Evolutionary conservation across 1,140 invertebrate species (phyloP).

Genomic region (Goniozus legneri): DNA sequence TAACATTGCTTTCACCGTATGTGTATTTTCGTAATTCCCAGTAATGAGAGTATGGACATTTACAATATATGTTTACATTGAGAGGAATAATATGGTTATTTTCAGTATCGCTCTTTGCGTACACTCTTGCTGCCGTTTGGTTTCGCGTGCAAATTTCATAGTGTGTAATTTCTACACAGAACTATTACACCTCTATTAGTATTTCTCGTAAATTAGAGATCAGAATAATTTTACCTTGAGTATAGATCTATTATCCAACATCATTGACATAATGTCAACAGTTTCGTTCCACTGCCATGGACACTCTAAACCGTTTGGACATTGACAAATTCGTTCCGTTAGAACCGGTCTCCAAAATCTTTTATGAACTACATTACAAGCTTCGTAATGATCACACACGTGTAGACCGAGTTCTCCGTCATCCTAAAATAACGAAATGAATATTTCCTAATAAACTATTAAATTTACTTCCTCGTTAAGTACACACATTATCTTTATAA

Average conservation of each 20-base stretch:
- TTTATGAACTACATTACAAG: conserved; percentile 56
- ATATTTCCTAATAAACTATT: not conserved
- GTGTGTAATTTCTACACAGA: conserved; percentile 31
- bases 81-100: conserved; percentile 30
- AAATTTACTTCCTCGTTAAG: not conserved
- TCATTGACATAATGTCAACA: conserved; percentile 40
- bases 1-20: conserved; percentile 25
- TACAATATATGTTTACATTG: conserved; percentile 32
- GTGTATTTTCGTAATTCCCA: conserved; percentile 40
- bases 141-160: conserved; percentile 26
- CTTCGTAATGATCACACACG: conserved; percentile 46
- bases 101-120: conserved; percentile 28
- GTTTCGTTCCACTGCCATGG: conserved; percentile 46
- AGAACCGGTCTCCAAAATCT: conserved; percentile 56
- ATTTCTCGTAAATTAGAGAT: not conserved
- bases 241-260: conserved; percentile 54
- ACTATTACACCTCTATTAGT: too few relatives aligned
- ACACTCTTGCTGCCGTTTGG: conserved; percentile 29
- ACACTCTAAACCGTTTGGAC: conserved; percentile 56
- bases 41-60: conserved; percentile 36
- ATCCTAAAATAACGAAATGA: conserved; percentile 36
- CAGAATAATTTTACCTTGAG: conserved; percentile 47
- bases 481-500: conserved; percentile 37
- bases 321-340: conserved; percentile 57
- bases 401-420: conserved; percentile 55